phyloP scores from a whole-genome alignment of 2,888 invertebrate genomes.

The Frankliniella fusca region DNA sequence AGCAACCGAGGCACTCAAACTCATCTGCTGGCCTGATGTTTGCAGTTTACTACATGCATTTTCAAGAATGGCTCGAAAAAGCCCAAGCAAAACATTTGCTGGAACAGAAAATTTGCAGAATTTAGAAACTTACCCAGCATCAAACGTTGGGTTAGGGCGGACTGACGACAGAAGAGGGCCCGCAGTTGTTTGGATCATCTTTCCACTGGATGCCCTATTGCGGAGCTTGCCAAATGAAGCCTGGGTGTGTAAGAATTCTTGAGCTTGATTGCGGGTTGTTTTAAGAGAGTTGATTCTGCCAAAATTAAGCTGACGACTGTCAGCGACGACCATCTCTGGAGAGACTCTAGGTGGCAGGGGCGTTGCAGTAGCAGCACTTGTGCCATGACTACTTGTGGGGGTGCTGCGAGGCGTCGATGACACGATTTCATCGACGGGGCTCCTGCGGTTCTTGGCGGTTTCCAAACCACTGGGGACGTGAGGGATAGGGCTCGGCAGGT shows the following conservation, averaged over 20 bases:
- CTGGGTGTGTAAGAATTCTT: background rate
- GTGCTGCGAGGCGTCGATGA: background rate
- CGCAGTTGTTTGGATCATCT: background rate
- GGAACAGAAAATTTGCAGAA: too few species aligned
- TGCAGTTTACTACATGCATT: too few species aligned
- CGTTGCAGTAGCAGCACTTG: too few species aligned
- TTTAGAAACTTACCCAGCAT: background rate
- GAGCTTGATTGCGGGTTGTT: background rate
- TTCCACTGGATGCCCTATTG: background rate
- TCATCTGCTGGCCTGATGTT: too few species aligned
- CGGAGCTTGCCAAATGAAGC: background rate
- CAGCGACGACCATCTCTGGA: background rate
- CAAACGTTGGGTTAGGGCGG: background rate
- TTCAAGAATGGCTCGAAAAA: too few species aligned
- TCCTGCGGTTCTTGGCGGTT: background rate
- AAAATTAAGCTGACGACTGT: conserved; percentile 2
- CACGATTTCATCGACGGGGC: background rate
- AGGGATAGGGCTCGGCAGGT: conserved; percentile 2
- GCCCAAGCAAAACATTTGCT: too few species aligned
- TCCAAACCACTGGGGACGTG: background rate
- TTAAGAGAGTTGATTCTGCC: background rate
- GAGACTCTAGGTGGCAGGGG: background rate
- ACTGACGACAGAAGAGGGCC: background rate
- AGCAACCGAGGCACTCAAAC: too few species aligned
- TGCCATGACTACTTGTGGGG: background rate